A percentile compares a stretch with the other conserved stretches of the same genome.
Conservation (phyloP, 2,888 invertebrate species). For the Drosophila dives region DNA sequence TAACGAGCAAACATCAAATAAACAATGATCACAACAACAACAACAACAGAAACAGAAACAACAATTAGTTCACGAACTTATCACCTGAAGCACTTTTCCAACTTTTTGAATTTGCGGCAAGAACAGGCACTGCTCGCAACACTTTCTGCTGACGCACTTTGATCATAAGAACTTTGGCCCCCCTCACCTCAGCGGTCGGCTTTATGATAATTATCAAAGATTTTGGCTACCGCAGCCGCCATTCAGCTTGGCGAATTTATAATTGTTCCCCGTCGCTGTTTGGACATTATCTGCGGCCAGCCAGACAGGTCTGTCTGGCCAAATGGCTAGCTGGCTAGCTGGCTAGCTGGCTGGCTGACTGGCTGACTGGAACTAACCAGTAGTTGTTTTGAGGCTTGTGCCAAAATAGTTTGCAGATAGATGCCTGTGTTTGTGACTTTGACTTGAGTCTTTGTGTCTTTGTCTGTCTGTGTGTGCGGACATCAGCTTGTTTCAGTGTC, state of each 20-base stretch:
- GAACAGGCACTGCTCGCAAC: constrained; percentile 8
- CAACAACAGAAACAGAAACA: constrained; percentile 29
- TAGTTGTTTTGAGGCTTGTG: constrained; percentile 49
- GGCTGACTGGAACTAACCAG: constrained; percentile 26
- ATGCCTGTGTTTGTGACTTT: constrained; percentile 29
- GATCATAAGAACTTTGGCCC: constrained; percentile 29
- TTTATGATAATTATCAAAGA: constrained; percentile 51
- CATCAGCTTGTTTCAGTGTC: constrained; percentile 48
- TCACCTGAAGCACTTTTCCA: constrained; percentile 48
- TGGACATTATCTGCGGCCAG: constrained; percentile 18
- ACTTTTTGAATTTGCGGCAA: constrained; percentile 8
- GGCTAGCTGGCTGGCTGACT: no score
- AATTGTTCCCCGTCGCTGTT: constrained; percentile 54
- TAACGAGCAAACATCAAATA: constrained; percentile 39
- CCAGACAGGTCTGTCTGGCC: constrained; percentile 46
- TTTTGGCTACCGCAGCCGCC: constrained; percentile 51
- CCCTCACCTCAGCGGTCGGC: not conserved
- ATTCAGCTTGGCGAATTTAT: constrained; percentile 60
- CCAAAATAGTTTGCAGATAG: constrained; percentile 67
- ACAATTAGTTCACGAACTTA: constrained; percentile 32
- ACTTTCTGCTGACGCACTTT: constrained; percentile 69
- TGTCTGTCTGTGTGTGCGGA: constrained; percentile 25
- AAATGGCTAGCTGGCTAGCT: constrained; percentile 1
- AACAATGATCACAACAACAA: constrained; percentile 43
- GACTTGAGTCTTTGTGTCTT: not conserved